Conservation (phyloP, 2,888 invertebrate species). For the Melanophora roralis region DNA sequence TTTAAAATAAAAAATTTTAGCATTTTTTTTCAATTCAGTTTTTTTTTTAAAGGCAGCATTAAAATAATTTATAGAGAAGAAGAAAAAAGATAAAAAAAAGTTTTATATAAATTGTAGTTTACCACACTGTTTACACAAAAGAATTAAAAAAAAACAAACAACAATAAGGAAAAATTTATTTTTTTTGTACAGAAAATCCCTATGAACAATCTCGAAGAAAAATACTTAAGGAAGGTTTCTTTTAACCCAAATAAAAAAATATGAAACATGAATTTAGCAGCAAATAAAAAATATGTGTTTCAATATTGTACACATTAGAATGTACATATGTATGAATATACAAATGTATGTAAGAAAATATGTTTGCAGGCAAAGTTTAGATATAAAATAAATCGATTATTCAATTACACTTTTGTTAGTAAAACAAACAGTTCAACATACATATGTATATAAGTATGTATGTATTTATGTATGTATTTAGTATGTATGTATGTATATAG, state of each 20-base stretch:
- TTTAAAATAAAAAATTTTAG: background rate
- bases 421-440: conserved; percentile 3
- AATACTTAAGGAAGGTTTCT: background rate
- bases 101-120: conserved; percentile 26
- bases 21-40: background rate
- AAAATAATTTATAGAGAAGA: conserved; percentile 18
- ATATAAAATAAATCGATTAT: conserved; percentile 11
- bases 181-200: background rate
- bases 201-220: conserved; percentile 52
- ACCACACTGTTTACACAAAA: background rate
- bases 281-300: conserved; percentile 29
- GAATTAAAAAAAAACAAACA: no score
- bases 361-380: no score
- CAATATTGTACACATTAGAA: background rate
- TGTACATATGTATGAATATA: background rate
- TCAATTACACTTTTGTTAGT: conserved; percentile 32
- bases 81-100: conserved; percentile 18
- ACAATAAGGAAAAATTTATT: no score
- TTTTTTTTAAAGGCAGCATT: conserved; percentile 31
- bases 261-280: conserved; percentile 7
- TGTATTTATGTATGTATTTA: no score
- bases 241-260: conserved; percentile 21
- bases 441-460: no score
- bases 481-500: no score
- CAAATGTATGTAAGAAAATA: no score